These are phyloP conservation scores for Etheostoma nigrum DNA, from an alignment of 2,797 vertebrate genomes.

Conservation along the genomic window DNA sequence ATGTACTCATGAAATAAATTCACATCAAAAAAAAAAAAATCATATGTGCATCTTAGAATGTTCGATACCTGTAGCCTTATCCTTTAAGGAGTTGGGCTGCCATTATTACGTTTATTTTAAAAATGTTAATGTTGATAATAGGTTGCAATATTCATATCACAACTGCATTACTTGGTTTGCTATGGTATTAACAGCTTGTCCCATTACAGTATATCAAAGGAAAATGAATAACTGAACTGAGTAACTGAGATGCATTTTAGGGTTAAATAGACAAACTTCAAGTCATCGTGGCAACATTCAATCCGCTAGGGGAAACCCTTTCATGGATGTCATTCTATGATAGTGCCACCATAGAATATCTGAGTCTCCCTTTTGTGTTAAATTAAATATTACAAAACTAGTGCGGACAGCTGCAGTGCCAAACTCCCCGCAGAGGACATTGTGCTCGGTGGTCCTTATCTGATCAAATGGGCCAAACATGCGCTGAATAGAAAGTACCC, in stretches of 20 bases:
- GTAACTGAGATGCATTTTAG: not conserved
- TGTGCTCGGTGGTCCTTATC: constrained; percentile 46
- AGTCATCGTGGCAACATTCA: constrained; percentile 11
- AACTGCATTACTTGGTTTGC: not conserved
- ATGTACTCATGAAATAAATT: not conserved
- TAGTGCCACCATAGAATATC: constrained; percentile 46
- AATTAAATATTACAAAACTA: constrained; percentile 60
- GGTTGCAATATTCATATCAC: not conserved
- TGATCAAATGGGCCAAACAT: constrained; percentile 51
- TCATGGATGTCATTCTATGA: constrained; percentile 42
- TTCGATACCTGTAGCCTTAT: not conserved
- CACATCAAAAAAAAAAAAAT: not conserved
- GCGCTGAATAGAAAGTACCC: constrained; percentile 68
- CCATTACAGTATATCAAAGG: not conserved
- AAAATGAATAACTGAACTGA: constrained; percentile 9
- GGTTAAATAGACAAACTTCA: constrained; percentile 30
- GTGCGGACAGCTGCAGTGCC: constrained; percentile 68
- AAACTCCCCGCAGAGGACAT: constrained; percentile 67
- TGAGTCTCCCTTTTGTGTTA: constrained; percentile 8
- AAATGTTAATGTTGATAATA: not conserved
- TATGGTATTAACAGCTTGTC: not conserved
- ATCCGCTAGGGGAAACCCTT: constrained; percentile 5
- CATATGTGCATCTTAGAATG: not conserved
- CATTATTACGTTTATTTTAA: constrained; percentile 8
- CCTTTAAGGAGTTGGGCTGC: not conserved